Percentiles rank a stretch among this genome's conserved stretches.
Evolutionary conservation across 2,888 invertebrate genomes (phyloP).

Genomic region (Drosophila kambysellisi): DNA sequence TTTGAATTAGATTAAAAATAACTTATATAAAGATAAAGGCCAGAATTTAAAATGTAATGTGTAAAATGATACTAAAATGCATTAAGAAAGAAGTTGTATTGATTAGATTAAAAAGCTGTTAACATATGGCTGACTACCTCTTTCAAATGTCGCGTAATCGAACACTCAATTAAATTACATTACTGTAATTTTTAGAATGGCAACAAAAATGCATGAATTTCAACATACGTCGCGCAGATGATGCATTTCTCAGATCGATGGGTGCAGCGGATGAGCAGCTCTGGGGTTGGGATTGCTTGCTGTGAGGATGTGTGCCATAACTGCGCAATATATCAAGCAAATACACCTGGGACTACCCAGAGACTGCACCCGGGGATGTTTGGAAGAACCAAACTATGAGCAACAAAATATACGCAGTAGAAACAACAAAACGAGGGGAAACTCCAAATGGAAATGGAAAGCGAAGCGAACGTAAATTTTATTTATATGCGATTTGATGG

Average conservation of each 20-base stretch:
- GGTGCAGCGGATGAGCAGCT: constrained; percentile 9
- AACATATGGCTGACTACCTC: constrained; percentile 1
- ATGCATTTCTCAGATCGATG: constrained; percentile 70
- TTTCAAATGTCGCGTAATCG: constrained; percentile 37
- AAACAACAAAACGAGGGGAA: constrained; percentile 56
- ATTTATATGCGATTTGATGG: constrained; percentile 71
- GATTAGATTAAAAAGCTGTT: background rate
- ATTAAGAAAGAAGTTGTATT: background rate
- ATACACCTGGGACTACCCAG: constrained; percentile 70
- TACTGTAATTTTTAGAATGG: constrained; percentile 55
- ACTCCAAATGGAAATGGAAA: constrained; percentile 61
- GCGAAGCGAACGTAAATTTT: constrained; percentile 51
- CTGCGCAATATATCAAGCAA: constrained; percentile 75
- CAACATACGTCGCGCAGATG: constrained; percentile 69
- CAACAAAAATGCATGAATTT: constrained; percentile 54
- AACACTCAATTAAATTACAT: constrained; percentile 70
- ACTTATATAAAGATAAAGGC: background rate
- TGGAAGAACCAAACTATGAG: constrained; percentile 45
- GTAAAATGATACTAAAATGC: background rate
- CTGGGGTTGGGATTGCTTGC: constrained; percentile 6
- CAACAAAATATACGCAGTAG: constrained; percentile 21
- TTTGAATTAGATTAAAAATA: background rate
- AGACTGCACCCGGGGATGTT: constrained; percentile 63
- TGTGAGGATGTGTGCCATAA: constrained; percentile 54
- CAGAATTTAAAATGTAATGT: background rate